A percentile compares a stretch with the other conserved stretches of the same genome.
Conservation (phyloP, 2,113 vertebrate species). For the Chitala chitala region DNA sequence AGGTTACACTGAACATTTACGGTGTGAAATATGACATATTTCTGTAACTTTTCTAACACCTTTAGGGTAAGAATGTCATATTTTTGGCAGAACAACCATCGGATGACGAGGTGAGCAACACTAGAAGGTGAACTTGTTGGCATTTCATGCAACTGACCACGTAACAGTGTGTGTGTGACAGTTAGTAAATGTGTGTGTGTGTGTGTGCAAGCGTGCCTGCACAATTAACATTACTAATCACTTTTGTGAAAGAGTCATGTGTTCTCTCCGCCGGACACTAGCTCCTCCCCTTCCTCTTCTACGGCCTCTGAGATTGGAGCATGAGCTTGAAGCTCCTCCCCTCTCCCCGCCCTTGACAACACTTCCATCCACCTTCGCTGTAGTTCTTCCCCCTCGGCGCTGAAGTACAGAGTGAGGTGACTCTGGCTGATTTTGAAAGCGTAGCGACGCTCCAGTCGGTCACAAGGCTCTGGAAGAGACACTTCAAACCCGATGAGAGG, state of each 20-base stretch:
- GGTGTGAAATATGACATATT: conserved; percentile 24
- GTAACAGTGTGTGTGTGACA: conserved; percentile 34
- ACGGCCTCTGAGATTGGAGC: conserved; percentile 66
- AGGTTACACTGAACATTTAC: conserved; percentile 15
- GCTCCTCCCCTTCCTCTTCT: conserved; percentile 66
- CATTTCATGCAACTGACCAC: conserved; percentile 49
- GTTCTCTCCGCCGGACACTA: conserved; percentile 44
- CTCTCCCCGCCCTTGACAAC: conserved; percentile 71
- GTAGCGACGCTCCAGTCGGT: conserved; percentile 75
- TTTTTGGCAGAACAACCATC: conserved; percentile 36
- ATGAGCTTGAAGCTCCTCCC: conserved; percentile 64
- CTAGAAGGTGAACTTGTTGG: conserved; percentile 40
- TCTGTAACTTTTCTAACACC: conserved; percentile 17
- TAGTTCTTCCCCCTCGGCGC: conserved; percentile 78
- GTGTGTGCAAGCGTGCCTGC: conserved; percentile 26
- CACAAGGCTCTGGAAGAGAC: conserved; percentile 71
- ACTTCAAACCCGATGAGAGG: conserved; percentile 85
- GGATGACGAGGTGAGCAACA: conserved; percentile 41
- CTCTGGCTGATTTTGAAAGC: conserved; percentile 87
- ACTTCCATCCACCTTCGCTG: conserved; percentile 79
- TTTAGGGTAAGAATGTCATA: conserved; percentile 26
- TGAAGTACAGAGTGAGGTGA: conserved; percentile 84
- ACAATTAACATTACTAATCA: background rate
- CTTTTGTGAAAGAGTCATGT: conserved; percentile 53
- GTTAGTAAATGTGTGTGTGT: conserved; percentile 32